A percentile compares a stretch with the other conserved stretches of the same genome.
Conservation (phyloP, 2,113 vertebrate species). For the Boleophthalmus pectinirostris region DNA sequence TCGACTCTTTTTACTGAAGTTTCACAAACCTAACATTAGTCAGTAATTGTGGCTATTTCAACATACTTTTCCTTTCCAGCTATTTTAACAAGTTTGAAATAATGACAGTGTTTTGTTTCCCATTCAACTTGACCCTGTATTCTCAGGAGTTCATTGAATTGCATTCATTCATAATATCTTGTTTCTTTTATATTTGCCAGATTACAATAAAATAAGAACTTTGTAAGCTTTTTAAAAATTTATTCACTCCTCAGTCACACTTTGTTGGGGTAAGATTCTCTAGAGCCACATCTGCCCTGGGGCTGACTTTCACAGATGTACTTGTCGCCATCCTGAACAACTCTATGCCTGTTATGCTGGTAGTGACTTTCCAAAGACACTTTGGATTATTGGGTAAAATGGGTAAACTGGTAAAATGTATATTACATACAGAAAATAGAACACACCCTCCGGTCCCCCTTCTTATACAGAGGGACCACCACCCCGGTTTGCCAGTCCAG, state of each 20-base stretch:
- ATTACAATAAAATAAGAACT: neutral
- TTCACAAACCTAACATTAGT: conserved; percentile 13
- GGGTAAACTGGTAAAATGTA: no score
- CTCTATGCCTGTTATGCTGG: no score
- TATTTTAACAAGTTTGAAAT: conserved; percentile 6
- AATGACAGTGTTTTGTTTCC: neutral
- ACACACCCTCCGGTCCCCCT: no score
- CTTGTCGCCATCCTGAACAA: neutral
- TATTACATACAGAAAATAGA: no score
- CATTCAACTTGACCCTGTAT: neutral
- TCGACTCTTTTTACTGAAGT: neutral
- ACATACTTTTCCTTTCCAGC: neutral
- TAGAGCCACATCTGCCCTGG: neutral
- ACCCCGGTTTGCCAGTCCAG: no score
- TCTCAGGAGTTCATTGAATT: neutral
- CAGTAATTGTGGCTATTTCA: conserved; percentile 14
- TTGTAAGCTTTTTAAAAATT: neutral
- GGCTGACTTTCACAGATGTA: neutral
- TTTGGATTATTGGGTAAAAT: no score
- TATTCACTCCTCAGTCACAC: neutral
- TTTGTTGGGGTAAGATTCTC: no score
- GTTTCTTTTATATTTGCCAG: no score
- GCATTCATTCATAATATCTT: neutral
- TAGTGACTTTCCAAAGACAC: no score
- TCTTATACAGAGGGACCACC: no score